Base-by-base conservation (phyloP, 92 coral and sea anemone species). In the Parazoanthus darwini region DNA sequence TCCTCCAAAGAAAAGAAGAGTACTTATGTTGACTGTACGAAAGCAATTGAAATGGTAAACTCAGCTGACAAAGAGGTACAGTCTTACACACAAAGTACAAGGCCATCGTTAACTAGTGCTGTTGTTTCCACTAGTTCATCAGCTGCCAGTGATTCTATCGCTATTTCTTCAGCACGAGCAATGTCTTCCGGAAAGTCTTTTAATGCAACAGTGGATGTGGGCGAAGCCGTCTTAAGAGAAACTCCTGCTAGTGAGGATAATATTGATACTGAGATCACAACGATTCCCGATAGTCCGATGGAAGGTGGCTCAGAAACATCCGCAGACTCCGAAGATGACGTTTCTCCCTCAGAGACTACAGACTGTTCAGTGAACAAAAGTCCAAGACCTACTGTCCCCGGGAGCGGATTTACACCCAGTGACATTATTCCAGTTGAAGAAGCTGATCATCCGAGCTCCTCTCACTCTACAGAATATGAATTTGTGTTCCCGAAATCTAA, bases 241-340 rank as follows among this genome's bases (percentile, higher is more conserved):
- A 25, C 56, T 68, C 13, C 25, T 43, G 38, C 56, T 16, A 25
- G 42, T 48, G 3, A 20, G 42, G 87, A 46, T 3, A 39, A 5
- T 39, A 6, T 39, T 76, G 48, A 76, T 76, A n/a, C 14, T 39
- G 80, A 76, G 46, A 44, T 84, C 18, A 84, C 87, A 26, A 84
- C 65, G 67, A 84, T 84, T 38, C 87, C 87, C 7, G 87, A 84
- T 54, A 84, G 87, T 71, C 87, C 87, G 15, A n/a, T 84, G 39
- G 87, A 84, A 25, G 44, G 65, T 23, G 20, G 0, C 63, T 46
- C 37, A 13, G 59, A 54, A 11, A 54, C 59, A 54, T 11, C 20
- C 37, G 43, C 77, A 8, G 67, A 29, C 26, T 46, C 87, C 9
- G 79, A 72, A 35, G 78, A 72, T 14, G 87, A 84, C 46, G 67